Evolutionary conservation across 2,888 invertebrate genomes (phyloP), one percentile per base, ranked within the genome.

Genomic region (Zelleria hepariella): DNA sequence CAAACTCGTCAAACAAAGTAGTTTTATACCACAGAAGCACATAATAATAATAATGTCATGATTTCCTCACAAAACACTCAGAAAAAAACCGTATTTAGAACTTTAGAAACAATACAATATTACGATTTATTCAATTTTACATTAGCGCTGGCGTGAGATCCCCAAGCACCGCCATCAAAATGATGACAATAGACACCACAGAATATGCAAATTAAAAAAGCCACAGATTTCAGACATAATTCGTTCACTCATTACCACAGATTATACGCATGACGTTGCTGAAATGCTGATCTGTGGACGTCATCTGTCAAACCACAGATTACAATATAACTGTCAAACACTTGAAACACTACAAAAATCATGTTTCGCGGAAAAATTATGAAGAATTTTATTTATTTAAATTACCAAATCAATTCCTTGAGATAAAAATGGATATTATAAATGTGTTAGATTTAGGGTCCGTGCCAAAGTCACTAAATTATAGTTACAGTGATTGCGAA

Each of bases 111-210:
- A 70, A 67, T 66, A 68, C 63, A 66, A 70, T 75, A 74, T 71
- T 68, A 74, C 68, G 67, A 66, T 73, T 77, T 78, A 76, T 75
- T 77, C 75, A 65, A 72, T 74, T 75, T 73, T 70, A 73, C 65
- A 76, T 73, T 73, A 81, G 78, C 67, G 65, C 65, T 78, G 76
- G 76, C 82, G 78, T 79, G 82, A 75, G 23, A 74, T 77, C 78
- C 76, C 77, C 81, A 83, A 86, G 86, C 86, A 80, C 80, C 86
- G 83, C 86, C 84, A 66, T 66, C 62, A 63, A 77, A 75, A 80
- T 63, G 79, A 80, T 77, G 78, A 74, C 71, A 21, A 53, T 15
- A 49, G 49, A 49, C 18, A 10, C 24, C 2, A 53, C 53, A 53
- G 24, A 53, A n/a, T n/a, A 24, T n/a, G 23, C 2, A 1, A 20